Base-by-base conservation (phyloP, 2,113 vertebrate genomes). In the Ginglymostoma cirratum region DNA sequence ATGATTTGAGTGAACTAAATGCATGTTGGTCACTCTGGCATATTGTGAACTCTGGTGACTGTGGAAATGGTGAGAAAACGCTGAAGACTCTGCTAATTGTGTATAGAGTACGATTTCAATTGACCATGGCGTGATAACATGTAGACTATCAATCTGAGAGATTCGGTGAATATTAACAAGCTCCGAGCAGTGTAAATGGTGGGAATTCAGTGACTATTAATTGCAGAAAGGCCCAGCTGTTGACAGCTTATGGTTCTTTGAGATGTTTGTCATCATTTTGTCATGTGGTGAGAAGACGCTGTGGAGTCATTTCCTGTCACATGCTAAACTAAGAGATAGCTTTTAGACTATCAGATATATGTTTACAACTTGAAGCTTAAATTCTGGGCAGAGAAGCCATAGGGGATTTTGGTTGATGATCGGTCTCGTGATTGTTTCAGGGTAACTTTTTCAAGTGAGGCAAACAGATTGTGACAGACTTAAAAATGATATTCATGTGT, bases 291-390 rank as follows among this genome's bases (percentile, higher is more conserved):
- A 65, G 5, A 48, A 72, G 48, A 70, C 48, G 93, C 93, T 70
- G 67, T 95, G 45, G 86, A 27, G 38, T 95, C 93, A 70, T 72
- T 95, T 95, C 93, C 93, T 95, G 66, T 72, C 67, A 27, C 38
- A 48, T 48, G 42, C 17, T 27, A 21, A 92, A 34, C 55, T 92
- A 4, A 61, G 14, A n/a, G 38, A 66, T 66, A 17, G 1, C 34
- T 19, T 65, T 66, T 15, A 45, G 61, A 67, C 17, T 93, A 66
- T 38, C 34, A 38, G n/a, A 55, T 19, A 15, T 67, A 5, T 42
- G 61, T 93, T 67, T 30, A 70, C 66, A 95, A 14, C 38, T n/a
- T 95, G 38, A 24, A 72, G 21, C 67, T 95, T 38, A 17, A 38
- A 10, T 93, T 38, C n/a, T 67, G 17, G 66, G 15, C n/a, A 38